These are phyloP conservation scores for Urocolius indicus DNA, from an alignment of 2,113 vertebrate species.

Conservation along the genomic window DNA sequence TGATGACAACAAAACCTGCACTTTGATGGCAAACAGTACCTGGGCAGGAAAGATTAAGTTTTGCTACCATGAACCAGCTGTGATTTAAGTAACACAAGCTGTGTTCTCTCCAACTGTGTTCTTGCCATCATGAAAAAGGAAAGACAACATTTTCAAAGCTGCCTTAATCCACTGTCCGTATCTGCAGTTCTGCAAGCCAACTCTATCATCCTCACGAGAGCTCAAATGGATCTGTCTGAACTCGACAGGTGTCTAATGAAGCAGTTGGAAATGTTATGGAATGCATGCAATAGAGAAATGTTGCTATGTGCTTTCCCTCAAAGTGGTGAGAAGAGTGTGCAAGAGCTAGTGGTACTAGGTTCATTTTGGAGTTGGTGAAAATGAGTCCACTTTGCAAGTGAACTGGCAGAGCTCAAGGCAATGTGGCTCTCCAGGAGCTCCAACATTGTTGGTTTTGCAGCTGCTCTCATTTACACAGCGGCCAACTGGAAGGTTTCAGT, in stretches of 20 bases:
- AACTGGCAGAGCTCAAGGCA: neutral
- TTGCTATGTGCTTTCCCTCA: neutral
- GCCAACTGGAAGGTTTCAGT: neutral
- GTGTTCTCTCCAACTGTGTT: neutral
- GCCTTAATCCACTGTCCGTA: neutral
- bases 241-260: neutral
- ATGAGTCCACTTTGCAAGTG: neutral
- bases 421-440: neutral
- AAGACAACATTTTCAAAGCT: neutral
- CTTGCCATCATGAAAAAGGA: neutral
- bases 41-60: slow-evolving; percentile 30
- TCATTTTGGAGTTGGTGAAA: neutral
- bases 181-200: neutral
- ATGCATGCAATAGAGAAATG: neutral
- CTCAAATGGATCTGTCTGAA: neutral
- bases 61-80: neutral
- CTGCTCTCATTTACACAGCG: accelerated
- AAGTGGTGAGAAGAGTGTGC: neutral
- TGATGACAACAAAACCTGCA: neutral
- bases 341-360: neutral
- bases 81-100: neutral
- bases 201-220: neutral
- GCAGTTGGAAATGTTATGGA: neutral
- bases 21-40: slow-evolving; percentile 23
- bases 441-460: neutral